Evolutionary conservation across 2,113 vertebrate genomes (phyloP).

Genomic region (Nothoprocta pentlandii): DNA sequence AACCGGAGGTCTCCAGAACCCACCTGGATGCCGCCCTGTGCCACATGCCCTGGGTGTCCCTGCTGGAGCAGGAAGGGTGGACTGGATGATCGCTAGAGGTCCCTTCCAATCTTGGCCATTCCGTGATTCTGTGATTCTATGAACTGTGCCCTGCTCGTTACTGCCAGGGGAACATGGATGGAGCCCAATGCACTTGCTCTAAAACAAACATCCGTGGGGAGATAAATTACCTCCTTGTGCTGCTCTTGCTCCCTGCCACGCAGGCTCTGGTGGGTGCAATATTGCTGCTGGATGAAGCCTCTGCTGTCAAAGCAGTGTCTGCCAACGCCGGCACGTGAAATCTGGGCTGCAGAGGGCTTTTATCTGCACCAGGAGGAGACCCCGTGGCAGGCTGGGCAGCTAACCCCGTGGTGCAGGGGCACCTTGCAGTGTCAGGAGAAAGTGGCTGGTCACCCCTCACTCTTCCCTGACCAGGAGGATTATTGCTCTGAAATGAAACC

Average conservation of each 20-base stretch:
- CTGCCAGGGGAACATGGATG: background rate
- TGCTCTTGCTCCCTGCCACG: background rate
- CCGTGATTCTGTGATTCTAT: too few species aligned
- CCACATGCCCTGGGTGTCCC: too few species aligned
- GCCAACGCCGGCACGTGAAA: background rate
- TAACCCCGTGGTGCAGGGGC: background rate
- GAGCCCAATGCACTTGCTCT: background rate
- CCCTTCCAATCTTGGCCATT: too few species aligned
- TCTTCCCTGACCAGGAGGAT: background rate
- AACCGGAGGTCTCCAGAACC: background rate
- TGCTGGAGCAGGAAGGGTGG: too few species aligned
- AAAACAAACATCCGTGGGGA: slow-evolving; percentile 36
- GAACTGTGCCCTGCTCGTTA: background rate
- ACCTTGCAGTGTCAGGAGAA: background rate
- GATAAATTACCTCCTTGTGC: background rate
- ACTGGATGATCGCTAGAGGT: too few species aligned
- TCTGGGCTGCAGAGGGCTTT: background rate
- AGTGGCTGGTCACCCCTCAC: background rate
- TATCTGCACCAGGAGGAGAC: background rate
- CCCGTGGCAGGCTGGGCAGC: background rate
- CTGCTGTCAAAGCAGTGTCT: background rate
- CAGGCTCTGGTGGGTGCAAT: accelerated
- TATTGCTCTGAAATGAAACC: background rate
- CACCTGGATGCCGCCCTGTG: too few species aligned
- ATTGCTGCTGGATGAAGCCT: background rate